These are phyloP conservation scores for Hirudo medicinalis DNA, from an alignment of 1,140 invertebrate genomes.

Conservation along the genomic window DNA sequence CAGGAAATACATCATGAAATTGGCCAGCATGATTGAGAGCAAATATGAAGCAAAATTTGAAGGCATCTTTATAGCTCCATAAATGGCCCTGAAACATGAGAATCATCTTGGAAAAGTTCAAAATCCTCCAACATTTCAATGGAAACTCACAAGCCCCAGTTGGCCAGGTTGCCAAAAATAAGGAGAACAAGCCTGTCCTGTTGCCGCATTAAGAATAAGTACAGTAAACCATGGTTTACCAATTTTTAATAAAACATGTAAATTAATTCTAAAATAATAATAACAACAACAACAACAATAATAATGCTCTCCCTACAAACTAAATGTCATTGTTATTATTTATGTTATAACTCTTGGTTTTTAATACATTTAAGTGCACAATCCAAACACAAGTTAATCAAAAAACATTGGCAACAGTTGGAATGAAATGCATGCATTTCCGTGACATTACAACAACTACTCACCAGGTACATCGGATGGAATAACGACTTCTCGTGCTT, in stretches of 20 bases:
- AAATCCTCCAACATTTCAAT: too few species aligned
- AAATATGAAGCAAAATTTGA: conserved; percentile 69
- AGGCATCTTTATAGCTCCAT: conserved; percentile 52
- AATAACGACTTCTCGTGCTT: conserved; percentile 11
- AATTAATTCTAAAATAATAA: too few species aligned
- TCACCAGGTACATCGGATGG: background rate
- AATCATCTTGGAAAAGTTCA: background rate
- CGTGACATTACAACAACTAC: too few species aligned
- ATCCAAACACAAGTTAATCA: too few species aligned
- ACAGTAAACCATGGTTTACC: too few species aligned
- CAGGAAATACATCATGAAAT: conserved; percentile 63
- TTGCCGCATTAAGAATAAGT: background rate
- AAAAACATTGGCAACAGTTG: too few species aligned
- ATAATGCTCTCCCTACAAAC: too few species aligned
- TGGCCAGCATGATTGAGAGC: conserved; percentile 65
- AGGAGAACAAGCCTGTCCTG: conserved; percentile 47
- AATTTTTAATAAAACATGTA: too few species aligned
- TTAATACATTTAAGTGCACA: too few species aligned
- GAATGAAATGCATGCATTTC: too few species aligned
- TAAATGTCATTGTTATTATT: too few species aligned
- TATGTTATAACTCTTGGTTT: too few species aligned
- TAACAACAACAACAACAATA: background rate
- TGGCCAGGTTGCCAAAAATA: conserved; percentile 56
- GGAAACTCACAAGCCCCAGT: conserved; percentile 51
- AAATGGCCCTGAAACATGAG: conserved; percentile 46